A percentile compares a stretch with the other conserved stretches of the same genome.
Conservation (phyloP, 2,888 invertebrate species). For the Dioctria rufipes region DNA sequence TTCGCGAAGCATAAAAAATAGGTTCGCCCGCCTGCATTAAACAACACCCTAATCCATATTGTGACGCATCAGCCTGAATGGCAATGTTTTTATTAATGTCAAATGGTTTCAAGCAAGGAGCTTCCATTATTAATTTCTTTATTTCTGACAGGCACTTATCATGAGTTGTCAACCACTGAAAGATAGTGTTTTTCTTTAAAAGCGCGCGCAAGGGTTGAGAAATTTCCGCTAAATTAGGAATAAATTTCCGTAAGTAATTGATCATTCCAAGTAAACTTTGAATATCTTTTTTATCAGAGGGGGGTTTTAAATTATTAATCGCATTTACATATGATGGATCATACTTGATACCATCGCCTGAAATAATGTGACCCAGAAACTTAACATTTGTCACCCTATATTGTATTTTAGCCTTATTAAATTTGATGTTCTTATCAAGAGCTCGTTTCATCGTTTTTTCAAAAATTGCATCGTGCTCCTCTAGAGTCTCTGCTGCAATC, state of each 20-base stretch:
- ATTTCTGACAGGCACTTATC: no score
- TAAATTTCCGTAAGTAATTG: no score
- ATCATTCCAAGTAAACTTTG: not conserved
- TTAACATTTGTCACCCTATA: not conserved
- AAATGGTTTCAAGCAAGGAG: constrained; percentile 39
- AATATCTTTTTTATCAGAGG: constrained; percentile 8
- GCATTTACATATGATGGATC: not conserved
- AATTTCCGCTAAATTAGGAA: no score
- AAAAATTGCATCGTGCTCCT: constrained; percentile 37
- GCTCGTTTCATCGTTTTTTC: constrained; percentile 18
- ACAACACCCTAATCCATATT: constrained; percentile 57
- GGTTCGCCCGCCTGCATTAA: constrained; percentile 58
- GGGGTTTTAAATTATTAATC: not conserved
- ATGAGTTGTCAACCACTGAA: no score
- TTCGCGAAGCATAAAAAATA: constrained; percentile 52
- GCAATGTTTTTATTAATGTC: constrained; percentile 55
- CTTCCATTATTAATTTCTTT: no score
- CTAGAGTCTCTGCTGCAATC: constrained; percentile 3
- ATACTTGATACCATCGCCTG: constrained; percentile 24
- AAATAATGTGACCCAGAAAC: constrained; percentile 3
- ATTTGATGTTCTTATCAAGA: not conserved
- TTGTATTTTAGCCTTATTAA: constrained; percentile 9
- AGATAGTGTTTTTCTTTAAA: no score
- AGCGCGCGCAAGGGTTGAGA: no score
- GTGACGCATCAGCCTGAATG: constrained; percentile 56